phyloP scores from a whole-genome alignment of 1,140 invertebrate species.

The Apis dorsata region DNA sequence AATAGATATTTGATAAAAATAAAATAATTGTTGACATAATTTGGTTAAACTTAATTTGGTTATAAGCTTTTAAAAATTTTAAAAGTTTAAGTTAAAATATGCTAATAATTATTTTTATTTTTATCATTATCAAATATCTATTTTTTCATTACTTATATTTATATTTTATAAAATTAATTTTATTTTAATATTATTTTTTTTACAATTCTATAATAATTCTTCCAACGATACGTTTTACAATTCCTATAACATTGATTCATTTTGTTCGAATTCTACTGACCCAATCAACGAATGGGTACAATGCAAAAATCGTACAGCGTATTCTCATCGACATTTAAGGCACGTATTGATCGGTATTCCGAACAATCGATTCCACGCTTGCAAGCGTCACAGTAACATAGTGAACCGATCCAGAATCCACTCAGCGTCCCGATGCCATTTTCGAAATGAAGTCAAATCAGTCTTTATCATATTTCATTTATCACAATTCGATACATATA shows the following conservation, averaged over 20 bases:
- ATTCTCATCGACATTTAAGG: background rate
- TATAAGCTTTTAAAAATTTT: no score
- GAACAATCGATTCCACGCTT: slow-evolving; percentile 9
- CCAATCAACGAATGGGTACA: no score
- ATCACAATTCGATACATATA: background rate
- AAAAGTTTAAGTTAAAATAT: no score
- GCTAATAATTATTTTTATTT: no score
- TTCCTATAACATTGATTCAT: background rate
- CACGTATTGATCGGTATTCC: slow-evolving; percentile 35
- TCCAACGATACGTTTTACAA: background rate
- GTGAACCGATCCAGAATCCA: slow-evolving; percentile 64
- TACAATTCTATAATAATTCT: no score
- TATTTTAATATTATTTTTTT: no score
- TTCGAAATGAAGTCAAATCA: slow-evolving; percentile 25
- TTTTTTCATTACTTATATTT: no score
- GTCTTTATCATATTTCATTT: slow-evolving; percentile 28
- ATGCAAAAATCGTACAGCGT: background rate
- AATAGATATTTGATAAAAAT: no score
- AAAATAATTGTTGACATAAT: no score
- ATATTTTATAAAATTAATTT: no score
- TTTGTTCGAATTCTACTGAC: background rate
- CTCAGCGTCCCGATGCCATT: slow-evolving; percentile 39
- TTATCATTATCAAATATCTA: no score
- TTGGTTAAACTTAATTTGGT: no score
- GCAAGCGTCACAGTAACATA: slow-evolving; percentile 68